Conservation (phyloP, 1,140 invertebrate species). For the Eriocheir sinensis region DNA sequence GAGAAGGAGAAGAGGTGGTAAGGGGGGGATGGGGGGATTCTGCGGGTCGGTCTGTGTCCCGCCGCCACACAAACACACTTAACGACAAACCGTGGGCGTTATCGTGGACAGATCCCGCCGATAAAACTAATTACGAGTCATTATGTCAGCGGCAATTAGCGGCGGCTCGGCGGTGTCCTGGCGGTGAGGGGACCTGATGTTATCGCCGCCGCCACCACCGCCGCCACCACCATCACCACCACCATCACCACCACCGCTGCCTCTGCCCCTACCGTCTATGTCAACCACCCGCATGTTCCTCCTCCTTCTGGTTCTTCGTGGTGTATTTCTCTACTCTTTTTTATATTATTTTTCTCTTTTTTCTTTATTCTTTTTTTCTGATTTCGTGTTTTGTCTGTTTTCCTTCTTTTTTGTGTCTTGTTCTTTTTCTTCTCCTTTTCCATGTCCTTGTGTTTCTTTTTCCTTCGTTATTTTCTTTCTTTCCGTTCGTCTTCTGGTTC, state of each 20-base stretch:
- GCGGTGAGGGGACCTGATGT: conserved; percentile 14
- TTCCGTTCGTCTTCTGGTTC: no score
- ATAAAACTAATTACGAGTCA: conserved; percentile 69
- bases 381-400: no score
- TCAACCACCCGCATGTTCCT: no score
- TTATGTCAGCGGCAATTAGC: conserved; percentile 67
- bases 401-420: no score
- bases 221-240: neutral
- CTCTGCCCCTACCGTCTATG: no score
- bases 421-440: no score
- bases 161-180: conserved; percentile 48
- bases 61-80: conserved; percentile 56
- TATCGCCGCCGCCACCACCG: conserved; percentile 16
- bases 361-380: no score
- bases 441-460: no score
- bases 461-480: no score
- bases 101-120: conserved; percentile 66
- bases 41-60: neutral
- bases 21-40: neutral
- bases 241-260: neutral
- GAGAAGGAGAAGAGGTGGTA: neutral
- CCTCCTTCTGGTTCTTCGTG: no score
- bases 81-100: conserved; percentile 67
- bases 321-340: no score
- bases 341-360: no score